Evolutionary conservation across 2,113 vertebrate species (phyloP).

Genomic region (Smithornis capensis): DNA sequence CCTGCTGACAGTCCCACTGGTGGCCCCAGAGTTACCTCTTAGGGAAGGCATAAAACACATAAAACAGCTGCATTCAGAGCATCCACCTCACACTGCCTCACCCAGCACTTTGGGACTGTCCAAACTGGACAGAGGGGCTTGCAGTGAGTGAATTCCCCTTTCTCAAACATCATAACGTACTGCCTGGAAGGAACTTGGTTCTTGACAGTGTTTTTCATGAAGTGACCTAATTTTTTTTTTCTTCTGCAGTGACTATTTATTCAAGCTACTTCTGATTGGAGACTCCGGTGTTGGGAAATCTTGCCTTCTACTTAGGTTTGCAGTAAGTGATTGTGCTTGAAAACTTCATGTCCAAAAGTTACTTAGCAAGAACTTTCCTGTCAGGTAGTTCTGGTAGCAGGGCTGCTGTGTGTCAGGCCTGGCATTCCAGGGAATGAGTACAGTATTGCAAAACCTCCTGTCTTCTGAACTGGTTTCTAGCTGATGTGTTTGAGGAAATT

Average conservation of each 20-base stretch:
- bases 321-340: slow-evolving; percentile 85
- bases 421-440: not conserved
- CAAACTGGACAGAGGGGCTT: not conserved
- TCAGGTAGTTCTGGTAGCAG: not conserved
- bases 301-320: slow-evolving; percentile 97
- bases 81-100: not conserved
- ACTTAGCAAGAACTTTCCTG: not conserved
- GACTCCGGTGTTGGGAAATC: slow-evolving; percentile 98
- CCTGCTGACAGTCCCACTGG: not conserved
- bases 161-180: not conserved
- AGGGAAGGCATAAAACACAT: not conserved
- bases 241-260: slow-evolving; percentile 95
- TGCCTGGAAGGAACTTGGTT: not conserved
- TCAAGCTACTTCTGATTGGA: slow-evolving; percentile 98
- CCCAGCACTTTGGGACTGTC: not conserved
- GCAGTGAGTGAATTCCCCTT: not conserved
- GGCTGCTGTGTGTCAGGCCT: not conserved
- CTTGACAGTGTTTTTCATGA: not conserved
- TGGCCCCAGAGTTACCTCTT: not conserved
- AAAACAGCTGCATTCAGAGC: not conserved
- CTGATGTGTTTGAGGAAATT: not conserved
- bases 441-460: not conserved
- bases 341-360: not conserved
- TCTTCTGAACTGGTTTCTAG: not conserved
- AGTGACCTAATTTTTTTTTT: slow-evolving; percentile 8